Conservation (phyloP, 2,113 vertebrate species). For the Illadopsis cleaveri region DNA sequence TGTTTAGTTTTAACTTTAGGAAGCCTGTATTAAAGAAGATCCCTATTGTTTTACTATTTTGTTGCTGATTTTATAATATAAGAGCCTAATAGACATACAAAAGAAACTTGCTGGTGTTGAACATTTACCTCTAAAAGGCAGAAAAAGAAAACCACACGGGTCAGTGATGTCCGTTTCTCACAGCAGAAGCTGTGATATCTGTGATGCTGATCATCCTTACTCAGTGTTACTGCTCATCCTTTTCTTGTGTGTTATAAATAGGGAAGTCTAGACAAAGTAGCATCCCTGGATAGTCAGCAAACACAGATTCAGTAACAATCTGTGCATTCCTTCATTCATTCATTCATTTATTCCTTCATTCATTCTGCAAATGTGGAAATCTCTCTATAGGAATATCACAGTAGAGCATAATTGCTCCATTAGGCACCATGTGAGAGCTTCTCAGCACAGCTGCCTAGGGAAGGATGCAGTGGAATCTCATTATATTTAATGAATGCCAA, state of each 20-base stretch:
- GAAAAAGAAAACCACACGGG: background rate
- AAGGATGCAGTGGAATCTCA: background rate
- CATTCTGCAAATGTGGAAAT: background rate
- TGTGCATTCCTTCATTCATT: background rate
- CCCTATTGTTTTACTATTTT: background rate
- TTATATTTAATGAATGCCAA: background rate
- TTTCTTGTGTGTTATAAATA: background rate
- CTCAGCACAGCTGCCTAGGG: background rate
- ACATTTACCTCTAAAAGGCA: background rate
- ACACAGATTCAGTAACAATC: background rate
- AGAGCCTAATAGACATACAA: background rate
- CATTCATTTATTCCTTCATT: background rate
- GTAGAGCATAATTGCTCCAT: background rate
- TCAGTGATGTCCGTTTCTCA: background rate
- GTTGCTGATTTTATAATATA: background rate
- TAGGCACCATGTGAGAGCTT: background rate
- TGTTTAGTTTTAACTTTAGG: background rate
- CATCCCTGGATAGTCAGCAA: background rate
- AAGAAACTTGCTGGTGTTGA: background rate
- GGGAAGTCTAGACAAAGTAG: background rate
- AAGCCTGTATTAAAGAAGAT: background rate
- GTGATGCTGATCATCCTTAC: background rate
- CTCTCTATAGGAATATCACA: background rate
- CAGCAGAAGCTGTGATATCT: background rate
- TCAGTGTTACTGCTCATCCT: background rate